Evolutionary conservation across 2,113 vertebrate genomes (phyloP).

Genomic region (Otolemur garnettii): DNA sequence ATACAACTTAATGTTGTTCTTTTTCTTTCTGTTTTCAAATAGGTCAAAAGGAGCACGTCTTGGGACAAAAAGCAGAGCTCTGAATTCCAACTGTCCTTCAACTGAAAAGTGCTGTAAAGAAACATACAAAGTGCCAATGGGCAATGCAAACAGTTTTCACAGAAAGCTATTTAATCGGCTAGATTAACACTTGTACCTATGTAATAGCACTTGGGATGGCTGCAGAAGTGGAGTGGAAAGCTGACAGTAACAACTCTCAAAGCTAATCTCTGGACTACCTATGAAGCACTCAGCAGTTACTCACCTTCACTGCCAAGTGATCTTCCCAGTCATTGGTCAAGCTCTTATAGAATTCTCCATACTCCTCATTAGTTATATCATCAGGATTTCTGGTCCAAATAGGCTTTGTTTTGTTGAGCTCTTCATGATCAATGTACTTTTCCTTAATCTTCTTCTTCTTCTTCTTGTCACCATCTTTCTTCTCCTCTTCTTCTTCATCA

Average conservation of each 20-base stretch:
- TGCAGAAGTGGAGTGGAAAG: too few species aligned
- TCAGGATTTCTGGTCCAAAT: slow-evolving; percentile 98
- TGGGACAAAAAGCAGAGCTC: slow-evolving; percentile 96
- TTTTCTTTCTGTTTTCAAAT: slow-evolving; percentile 97
- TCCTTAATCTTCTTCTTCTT: slow-evolving; percentile 89
- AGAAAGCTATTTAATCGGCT: too few species aligned
- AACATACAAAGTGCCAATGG: background rate
- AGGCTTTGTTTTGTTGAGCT: slow-evolving; percentile 82
- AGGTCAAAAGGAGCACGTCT: slow-evolving; percentile 96
- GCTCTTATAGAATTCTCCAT: slow-evolving; percentile 98
- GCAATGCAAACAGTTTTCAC: accelerated
- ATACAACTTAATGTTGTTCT: slow-evolving; percentile 97
- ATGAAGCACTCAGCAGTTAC: background rate
- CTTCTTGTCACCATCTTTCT: slow-evolving; percentile 91
- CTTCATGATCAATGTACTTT: slow-evolving; percentile 92
- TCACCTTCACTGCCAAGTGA: slow-evolving; percentile 92
- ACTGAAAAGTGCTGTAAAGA: slow-evolving; percentile 95
- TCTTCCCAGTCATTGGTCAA: slow-evolving; percentile 94
- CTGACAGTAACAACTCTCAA: too few species aligned
- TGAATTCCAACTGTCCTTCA: slow-evolving; percentile 97
- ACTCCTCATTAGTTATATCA: slow-evolving; percentile 97
- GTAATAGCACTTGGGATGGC: accelerated
- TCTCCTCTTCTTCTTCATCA: slow-evolving; percentile 92
- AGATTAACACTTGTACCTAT: accelerated
- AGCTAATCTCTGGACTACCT: background rate